Percentiles rank a stretch among this genome's conserved stretches.
phyloP scores from a whole-genome alignment of 2,888 invertebrate genomes.

The Drosophila quasianomalipes region DNA sequence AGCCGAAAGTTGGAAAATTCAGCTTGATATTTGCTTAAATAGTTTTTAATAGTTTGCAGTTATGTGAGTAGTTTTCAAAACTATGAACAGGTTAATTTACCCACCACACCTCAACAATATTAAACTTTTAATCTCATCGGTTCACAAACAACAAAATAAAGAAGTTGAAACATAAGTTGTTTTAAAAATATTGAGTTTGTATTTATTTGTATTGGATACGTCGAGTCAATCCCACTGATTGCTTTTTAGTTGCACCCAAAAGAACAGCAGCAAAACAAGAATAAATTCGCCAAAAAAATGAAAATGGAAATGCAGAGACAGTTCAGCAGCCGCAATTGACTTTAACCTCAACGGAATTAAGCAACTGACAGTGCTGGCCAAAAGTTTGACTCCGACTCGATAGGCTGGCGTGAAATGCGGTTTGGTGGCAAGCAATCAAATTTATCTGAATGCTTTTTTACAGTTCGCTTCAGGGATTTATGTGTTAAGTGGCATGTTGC shows the following conservation, averaged over 20 bases:
- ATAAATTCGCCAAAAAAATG: constrained; percentile 5
- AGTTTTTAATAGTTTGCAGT: background rate
- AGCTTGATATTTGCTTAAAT: background rate
- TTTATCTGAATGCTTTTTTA: constrained; percentile 21
- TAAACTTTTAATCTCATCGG: background rate
- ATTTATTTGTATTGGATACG: background rate
- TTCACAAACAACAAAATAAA: background rate
- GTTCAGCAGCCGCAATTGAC: constrained; percentile 40
- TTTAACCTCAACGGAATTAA: constrained; percentile 38
- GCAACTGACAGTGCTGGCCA: constrained; percentile 42
- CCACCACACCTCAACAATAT: background rate
- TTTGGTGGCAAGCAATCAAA: constrained; percentile 14
- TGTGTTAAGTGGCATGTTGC: background rate
- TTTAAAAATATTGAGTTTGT: constrained; percentile 1
- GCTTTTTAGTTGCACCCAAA: constrained; percentile 24
- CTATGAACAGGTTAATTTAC: background rate
- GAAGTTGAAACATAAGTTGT: background rate
- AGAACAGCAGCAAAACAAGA: constrained; percentile 2
- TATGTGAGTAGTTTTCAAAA: background rate
- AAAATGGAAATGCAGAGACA: constrained; percentile 1
- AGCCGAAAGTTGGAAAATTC: background rate
- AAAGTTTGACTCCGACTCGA: constrained; percentile 45
- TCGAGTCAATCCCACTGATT: constrained; percentile 40
- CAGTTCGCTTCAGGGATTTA: constrained; percentile 22
- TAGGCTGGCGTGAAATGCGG: constrained; percentile 17